A percentile compares a stretch with the other conserved stretches of the same genome.
Conservation (phyloP, 2,888 invertebrate genomes). For the Micropterix aruncella region DNA sequence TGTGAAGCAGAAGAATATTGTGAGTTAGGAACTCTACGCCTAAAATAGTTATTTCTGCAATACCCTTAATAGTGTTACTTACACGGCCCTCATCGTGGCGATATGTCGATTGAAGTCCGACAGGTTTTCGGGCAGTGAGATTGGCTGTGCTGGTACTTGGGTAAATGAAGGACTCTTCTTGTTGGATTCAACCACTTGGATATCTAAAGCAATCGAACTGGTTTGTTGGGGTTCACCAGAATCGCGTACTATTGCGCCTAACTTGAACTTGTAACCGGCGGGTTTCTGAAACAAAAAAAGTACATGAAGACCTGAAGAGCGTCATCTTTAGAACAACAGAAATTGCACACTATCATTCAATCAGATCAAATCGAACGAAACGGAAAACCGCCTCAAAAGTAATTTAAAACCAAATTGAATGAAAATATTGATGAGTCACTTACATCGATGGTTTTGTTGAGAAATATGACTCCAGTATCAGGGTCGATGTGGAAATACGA, state of each 20-base stretch:
- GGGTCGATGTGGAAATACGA: conserved; percentile 71
- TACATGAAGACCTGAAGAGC: conserved; percentile 7
- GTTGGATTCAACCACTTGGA: conserved; percentile 76
- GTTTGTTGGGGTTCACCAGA: conserved; percentile 50
- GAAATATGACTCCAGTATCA: conserved; percentile 70
- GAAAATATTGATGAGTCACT: too few species aligned
- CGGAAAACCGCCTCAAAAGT: too few species aligned
- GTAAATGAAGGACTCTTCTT: conserved; percentile 71
- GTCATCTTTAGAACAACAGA: conserved; percentile 6
- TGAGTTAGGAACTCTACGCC: conserved; percentile 2
- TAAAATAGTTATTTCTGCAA: not conserved
- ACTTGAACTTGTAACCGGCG: conserved; percentile 49
- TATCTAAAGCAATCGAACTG: conserved; percentile 63
- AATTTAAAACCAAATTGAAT: too few species aligned
- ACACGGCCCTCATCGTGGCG: conserved; percentile 55
- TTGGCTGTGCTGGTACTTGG: conserved; percentile 41
- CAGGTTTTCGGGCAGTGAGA: conserved; percentile 59
- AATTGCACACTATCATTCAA: conserved; percentile 17
- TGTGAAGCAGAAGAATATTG: conserved; percentile 18
- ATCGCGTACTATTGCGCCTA: conserved; percentile 67
- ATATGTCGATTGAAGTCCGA: conserved; percentile 56
- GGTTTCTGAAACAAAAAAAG: conserved; percentile 32
- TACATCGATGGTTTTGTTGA: conserved; percentile 50
- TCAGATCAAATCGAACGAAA: conserved; percentile 11
- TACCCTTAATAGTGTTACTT: too few species aligned